Percentiles rank a stretch among this genome's conserved stretches.
phyloP scores from a whole-genome alignment of 2,113 vertebrate genomes.

The Dendrocopos noguchii region DNA sequence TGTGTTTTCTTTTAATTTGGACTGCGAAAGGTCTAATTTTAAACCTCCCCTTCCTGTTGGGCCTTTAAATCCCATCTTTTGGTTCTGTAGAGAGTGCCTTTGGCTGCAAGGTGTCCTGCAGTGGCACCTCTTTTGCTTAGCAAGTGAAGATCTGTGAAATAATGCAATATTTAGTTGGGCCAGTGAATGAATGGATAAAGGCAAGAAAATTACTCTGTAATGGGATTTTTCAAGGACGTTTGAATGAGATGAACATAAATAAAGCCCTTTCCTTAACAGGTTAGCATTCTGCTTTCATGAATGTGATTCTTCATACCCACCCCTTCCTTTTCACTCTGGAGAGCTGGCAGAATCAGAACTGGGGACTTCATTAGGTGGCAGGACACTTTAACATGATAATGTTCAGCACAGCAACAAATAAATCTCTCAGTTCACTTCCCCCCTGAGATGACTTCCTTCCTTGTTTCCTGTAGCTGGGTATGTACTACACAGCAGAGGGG shows the following conservation, averaged over 20 bases:
- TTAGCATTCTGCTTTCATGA: neutral
- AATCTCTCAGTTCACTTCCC: slow-evolving; percentile 49
- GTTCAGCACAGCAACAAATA: slow-evolving; percentile 48
- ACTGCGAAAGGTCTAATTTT: neutral
- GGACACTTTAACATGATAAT: slow-evolving; percentile 28
- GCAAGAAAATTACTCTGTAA: neutral
- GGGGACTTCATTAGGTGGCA: slow-evolving; percentile 25
- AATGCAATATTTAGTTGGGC: neutral
- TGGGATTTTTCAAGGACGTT: neutral
- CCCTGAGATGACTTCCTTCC: slow-evolving; percentile 50
- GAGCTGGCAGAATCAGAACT: neutral
- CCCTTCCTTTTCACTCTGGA: neutral
- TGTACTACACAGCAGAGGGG: neutral
- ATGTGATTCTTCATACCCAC: neutral
- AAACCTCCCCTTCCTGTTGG: neutral
- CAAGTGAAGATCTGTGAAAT: neutral
- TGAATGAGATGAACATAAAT: neutral
- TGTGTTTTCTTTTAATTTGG: neutral
- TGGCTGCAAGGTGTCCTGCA: neutral
- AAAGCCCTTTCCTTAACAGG: neutral
- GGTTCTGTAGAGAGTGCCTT: neutral
- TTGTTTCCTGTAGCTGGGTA: slow-evolving; percentile 25
- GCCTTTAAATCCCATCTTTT: neutral
- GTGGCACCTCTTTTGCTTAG: neutral
- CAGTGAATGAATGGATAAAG: neutral